These are phyloP conservation scores for Aradophagus sp. DNA, from an alignment of 1,140 invertebrate genomes.

Conservation along the genomic window DNA sequence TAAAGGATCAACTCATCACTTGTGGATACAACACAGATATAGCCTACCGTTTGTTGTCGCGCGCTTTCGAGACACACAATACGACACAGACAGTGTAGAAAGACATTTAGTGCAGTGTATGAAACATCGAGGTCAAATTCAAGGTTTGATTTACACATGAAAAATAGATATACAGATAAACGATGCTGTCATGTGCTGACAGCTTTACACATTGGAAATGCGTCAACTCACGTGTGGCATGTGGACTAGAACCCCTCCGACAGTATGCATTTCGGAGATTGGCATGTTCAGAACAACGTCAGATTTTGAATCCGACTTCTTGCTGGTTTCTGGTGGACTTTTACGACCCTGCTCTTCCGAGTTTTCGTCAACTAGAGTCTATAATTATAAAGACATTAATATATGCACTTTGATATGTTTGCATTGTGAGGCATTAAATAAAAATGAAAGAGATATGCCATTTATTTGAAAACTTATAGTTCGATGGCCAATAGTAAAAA, in stretches of 20 bases:
- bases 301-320: slow-evolving; percentile 78
- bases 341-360: slow-evolving; percentile 78
- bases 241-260: slow-evolving; percentile 88
- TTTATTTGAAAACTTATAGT: too few species aligned
- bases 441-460: too few species aligned
- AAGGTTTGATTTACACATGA: slow-evolving; percentile 24
- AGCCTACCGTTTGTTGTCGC: slow-evolving; percentile 64
- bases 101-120: slow-evolving; percentile 55
- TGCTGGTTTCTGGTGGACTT: slow-evolving; percentile 80
- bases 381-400: too few species aligned
- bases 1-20: slow-evolving; percentile 69
- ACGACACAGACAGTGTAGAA: slow-evolving; percentile 42
- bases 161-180: slow-evolving; percentile 12
- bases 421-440: too few species aligned
- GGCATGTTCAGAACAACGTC: slow-evolving; percentile 81
- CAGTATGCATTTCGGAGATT: slow-evolving; percentile 81
- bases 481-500: too few species aligned
- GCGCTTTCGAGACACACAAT: slow-evolving; percentile 30
- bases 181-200: too few species aligned
- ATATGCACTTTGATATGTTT: too few species aligned
- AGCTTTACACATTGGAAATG: too few species aligned
- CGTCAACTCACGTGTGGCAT: slow-evolving; percentile 92
- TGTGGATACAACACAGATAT: slow-evolving; percentile 62
- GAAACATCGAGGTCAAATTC: slow-evolving; percentile 41
- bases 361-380: slow-evolving; percentile 79